Evolutionary conservation across 2,888 invertebrate species (phyloP).

Genomic region (Lordiphosa fenestrarum): DNA sequence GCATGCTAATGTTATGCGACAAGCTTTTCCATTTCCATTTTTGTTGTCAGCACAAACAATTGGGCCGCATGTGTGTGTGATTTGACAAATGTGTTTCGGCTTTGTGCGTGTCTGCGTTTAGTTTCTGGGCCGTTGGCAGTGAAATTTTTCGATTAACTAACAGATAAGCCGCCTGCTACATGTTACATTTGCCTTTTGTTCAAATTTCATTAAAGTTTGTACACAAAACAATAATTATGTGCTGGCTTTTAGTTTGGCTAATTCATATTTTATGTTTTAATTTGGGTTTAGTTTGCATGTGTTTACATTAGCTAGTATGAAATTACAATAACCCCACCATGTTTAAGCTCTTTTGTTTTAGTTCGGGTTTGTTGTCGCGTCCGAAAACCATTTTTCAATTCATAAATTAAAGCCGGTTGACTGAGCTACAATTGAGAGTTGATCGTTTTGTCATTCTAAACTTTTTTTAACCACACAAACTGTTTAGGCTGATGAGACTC

Average conservation of each 20-base stretch:
- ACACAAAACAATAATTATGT: slow-evolving; percentile 34
- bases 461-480: no score
- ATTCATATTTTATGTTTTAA: slow-evolving; percentile 33
- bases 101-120: slow-evolving; percentile 43
- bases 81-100: slow-evolving; percentile 50
- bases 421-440: no score
- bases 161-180: slow-evolving; percentile 39
- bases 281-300: neutral
- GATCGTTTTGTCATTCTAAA: no score
- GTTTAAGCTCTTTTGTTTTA: no score
- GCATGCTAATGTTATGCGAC: slow-evolving; percentile 61
- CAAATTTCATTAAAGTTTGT: slow-evolving; percentile 46
- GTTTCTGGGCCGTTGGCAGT: slow-evolving; percentile 36
- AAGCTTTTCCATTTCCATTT: slow-evolving; percentile 32
- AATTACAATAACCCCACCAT: no score
- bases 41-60: slow-evolving; percentile 56
- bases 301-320: no score
- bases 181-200: slow-evolving; percentile 44
- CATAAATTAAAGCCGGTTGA: no score
- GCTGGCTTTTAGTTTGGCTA: slow-evolving; percentile 22
- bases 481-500: no score
- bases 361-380: no score
- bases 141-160: slow-evolving; percentile 49
- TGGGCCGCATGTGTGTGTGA: slow-evolving; percentile 27
- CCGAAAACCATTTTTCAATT: no score